A percentile compares a stretch with the other conserved stretches of the same genome.
Conservation (phyloP, 2,888 invertebrate genomes). For the Isoperla grammatica region DNA sequence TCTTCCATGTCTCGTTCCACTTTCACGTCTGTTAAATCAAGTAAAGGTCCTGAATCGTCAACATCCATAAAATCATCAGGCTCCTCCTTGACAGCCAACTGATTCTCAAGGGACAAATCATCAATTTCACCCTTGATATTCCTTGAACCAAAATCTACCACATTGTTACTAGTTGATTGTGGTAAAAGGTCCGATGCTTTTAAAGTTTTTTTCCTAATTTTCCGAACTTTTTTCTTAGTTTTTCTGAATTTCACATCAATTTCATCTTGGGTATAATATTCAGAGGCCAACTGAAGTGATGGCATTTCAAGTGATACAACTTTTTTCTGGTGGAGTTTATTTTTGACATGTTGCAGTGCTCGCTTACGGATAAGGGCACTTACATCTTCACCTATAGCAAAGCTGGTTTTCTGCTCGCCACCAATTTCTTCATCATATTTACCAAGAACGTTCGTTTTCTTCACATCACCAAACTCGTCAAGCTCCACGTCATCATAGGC, state of each 20-base stretch:
- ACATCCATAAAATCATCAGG: slow-evolving; percentile 45
- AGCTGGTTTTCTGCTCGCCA: slow-evolving; percentile 61
- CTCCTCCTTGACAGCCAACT: slow-evolving; percentile 45
- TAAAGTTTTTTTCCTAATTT: slow-evolving; percentile 58
- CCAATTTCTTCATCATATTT: slow-evolving; percentile 96
- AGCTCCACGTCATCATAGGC: slow-evolving; percentile 70
- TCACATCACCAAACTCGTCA: slow-evolving; percentile 49
- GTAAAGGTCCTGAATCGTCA: slow-evolving; percentile 51
- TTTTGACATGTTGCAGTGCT: slow-evolving; percentile 42
- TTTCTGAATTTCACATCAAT: slow-evolving; percentile 81
- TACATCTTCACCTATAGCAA: slow-evolving; percentile 61
- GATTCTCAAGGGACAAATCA: background rate
- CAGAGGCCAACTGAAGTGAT: slow-evolving; percentile 68
- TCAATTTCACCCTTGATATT: slow-evolving; percentile 24
- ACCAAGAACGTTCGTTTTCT: slow-evolving; percentile 63
- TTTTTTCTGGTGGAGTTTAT: slow-evolving; percentile 58
- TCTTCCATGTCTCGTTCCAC: slow-evolving; percentile 66
- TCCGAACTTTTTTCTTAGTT: slow-evolving; percentile 70
- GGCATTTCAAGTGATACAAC: slow-evolving; percentile 68
- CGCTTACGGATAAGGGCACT: slow-evolving; percentile 27
- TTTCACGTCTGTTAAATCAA: slow-evolving; percentile 49
- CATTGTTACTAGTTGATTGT: slow-evolving; percentile 25
- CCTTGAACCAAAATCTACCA: slow-evolving; percentile 26
- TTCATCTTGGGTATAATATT: slow-evolving; percentile 84
- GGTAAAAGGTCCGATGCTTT: slow-evolving; percentile 68